phyloP scores from a whole-genome alignment of 2,888 invertebrate genomes.

The Drosophila leonis region DNA sequence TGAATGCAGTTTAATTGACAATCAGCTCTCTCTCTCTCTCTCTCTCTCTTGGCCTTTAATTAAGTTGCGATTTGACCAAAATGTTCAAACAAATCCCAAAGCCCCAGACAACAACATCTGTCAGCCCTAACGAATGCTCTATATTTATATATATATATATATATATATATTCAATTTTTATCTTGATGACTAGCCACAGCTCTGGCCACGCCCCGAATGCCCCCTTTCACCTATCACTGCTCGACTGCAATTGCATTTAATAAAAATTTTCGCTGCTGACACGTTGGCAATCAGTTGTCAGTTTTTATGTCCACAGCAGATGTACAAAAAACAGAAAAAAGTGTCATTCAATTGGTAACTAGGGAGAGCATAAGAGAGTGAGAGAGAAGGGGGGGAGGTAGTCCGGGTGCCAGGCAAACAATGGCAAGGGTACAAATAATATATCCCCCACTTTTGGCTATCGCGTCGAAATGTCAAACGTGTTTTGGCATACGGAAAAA shows the following conservation, averaged over 20 bases:
- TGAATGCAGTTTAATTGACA: conserved; percentile 13
- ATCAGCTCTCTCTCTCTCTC: background rate
- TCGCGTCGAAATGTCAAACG: conserved; percentile 57
- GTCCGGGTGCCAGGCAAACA: conserved; percentile 24
- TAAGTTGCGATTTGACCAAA: conserved; percentile 66
- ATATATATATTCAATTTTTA: conserved; percentile 2
- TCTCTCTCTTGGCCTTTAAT: conserved; percentile 47
- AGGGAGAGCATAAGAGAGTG: background rate
- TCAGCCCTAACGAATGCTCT: conserved; percentile 16
- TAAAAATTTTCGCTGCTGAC: conserved; percentile 62
- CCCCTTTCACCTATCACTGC: background rate
- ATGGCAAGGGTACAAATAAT: conserved; percentile 10
- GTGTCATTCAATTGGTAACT: conserved; percentile 35
- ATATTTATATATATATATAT: background rate
- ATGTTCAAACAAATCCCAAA: conserved; percentile 57
- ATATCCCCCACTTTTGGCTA: background rate
- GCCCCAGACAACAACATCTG: conserved; percentile 17
- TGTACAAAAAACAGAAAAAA: conserved; percentile 58
- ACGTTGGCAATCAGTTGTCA: conserved; percentile 79
- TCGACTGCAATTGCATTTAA: conserved; percentile 69
- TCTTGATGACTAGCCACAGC: conserved; percentile 12
- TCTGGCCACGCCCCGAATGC: background rate
- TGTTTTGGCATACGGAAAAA: conserved; percentile 52
- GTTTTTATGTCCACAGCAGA: conserved; percentile 63
- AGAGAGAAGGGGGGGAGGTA: background rate